These are phyloP conservation scores for Penaeus vannamei DNA, from an alignment of 1,140 invertebrate genomes.

Conservation along the genomic window DNA sequence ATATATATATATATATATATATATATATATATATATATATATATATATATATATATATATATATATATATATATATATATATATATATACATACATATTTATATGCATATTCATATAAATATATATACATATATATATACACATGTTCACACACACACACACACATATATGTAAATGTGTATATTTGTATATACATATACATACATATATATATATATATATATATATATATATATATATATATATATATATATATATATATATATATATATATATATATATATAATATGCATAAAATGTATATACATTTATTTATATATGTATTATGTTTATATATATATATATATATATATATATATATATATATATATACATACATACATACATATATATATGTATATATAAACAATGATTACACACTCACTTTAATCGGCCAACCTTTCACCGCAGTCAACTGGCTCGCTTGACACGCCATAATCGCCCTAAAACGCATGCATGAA, in stretches of 20 bases:
- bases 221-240: not conserved
- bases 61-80: not conserved
- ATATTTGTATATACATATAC: not conserved
- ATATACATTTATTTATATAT: not conserved
- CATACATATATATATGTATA: not conserved
- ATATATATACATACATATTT: not conserved
- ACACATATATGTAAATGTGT: not conserved
- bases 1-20: slow-evolving; percentile 27
- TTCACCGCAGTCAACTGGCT: no score
- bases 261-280: slow-evolving; percentile 33
- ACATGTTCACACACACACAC: not conserved
- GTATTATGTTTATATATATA: not conserved
- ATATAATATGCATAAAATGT: no score
- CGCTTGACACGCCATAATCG: no score
- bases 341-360: slow-evolving; percentile 13
- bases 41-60: not conserved
- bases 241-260: slow-evolving; percentile 33
- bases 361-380: not conserved
- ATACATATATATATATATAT: not conserved
- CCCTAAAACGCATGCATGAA: no score
- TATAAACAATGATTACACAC: not conserved
- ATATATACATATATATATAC: not conserved
- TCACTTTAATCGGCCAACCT: no score
- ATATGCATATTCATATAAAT: not conserved
- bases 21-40: slow-evolving; percentile 33